Conservation (phyloP, 2,113 vertebrate genomes). For the Hippopotamus amphibius region DNA sequence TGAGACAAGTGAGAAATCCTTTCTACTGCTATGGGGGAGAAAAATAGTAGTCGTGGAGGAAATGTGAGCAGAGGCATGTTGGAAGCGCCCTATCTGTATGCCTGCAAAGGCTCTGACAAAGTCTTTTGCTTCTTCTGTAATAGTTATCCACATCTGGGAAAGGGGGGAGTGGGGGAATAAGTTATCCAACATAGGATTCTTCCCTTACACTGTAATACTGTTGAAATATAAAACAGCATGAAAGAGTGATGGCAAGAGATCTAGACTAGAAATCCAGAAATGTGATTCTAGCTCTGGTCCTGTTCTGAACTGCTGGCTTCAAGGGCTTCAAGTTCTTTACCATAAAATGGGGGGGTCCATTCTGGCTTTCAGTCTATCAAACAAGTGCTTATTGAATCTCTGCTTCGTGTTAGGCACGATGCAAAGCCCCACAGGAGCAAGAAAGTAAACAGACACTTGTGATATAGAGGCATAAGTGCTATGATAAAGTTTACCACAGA, state of each 20-base stretch:
- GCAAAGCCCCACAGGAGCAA: neutral
- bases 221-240: neutral
- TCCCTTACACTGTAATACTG: neutral
- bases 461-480: rapidly evolving
- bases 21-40: neutral
- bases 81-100: rapidly evolving
- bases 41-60: neutral
- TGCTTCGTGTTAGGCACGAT: neutral
- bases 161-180: neutral
- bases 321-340: neutral
- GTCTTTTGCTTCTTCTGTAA: neutral
- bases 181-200: neutral
- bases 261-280: neutral
- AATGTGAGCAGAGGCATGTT: rapidly evolving
- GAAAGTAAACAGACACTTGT: neutral
- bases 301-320: neutral
- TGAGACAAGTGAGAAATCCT: neutral
- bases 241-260: neutral
- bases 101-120: neutral
- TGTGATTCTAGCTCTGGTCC: neutral
- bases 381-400: neutral
- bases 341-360: neutral
- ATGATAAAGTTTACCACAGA: rapidly evolving
- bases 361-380: neutral
- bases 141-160: neutral